A percentile compares a stretch with the other conserved stretches of the same genome.
These are phyloP conservation scores for Pongo abelii DNA, from an alignment of 2,113 vertebrate genomes.

Conservation along the genomic window DNA sequence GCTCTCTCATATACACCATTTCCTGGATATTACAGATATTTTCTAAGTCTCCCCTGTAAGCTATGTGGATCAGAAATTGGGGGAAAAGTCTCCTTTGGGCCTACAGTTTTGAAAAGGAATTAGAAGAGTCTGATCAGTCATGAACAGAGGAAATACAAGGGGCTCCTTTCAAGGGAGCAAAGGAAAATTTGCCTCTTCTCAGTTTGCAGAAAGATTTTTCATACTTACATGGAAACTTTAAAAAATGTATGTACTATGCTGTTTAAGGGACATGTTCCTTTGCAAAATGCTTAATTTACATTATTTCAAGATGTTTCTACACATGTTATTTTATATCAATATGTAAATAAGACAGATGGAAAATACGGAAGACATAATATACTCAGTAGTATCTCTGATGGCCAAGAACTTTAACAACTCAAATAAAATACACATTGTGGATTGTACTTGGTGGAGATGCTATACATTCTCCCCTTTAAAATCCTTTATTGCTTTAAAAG, in stretches of 20 bases:
- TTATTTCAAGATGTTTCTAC: background rate
- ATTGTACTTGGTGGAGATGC: background rate
- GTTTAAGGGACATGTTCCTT: background rate
- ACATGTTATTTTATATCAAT: background rate
- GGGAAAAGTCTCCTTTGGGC: background rate
- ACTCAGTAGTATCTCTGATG: background rate
- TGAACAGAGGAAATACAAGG: too few relatives aligned
- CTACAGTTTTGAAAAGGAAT: background rate
- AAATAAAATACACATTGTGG: background rate
- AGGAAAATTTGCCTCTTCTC: background rate
- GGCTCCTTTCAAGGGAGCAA: background rate
- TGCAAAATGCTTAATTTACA: background rate
- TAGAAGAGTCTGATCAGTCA: background rate
- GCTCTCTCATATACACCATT: background rate
- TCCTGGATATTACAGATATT: background rate
- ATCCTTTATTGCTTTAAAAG: background rate
- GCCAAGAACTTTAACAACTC: background rate
- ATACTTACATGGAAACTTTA: background rate
- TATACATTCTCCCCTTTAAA: background rate
- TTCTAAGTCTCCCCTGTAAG: background rate
- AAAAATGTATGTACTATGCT: background rate
- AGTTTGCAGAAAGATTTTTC: background rate
- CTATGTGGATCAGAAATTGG: background rate
- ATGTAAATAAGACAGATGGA: background rate
- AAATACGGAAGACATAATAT: background rate